These are phyloP conservation scores for Smithornis capensis DNA, from an alignment of 2,113 vertebrate species.

Conservation along the genomic window DNA sequence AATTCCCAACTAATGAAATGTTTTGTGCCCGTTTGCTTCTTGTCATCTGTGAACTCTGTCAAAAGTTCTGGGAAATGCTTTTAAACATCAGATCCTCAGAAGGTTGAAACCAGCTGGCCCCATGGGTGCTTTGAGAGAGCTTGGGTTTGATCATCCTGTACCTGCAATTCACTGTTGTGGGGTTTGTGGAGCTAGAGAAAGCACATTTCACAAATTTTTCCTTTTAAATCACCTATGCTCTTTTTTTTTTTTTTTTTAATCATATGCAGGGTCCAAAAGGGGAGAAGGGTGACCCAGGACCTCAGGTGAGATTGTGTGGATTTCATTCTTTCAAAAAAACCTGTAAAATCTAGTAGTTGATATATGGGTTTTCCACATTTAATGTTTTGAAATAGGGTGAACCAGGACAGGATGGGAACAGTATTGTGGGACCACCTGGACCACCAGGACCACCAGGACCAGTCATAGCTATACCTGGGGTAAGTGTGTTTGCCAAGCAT, in stretches of 20 bases:
- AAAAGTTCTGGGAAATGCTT: neutral
- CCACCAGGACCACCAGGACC: conserved; percentile 86
- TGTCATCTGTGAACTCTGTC: neutral
- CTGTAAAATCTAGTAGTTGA: neutral
- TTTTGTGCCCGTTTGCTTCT: neutral
- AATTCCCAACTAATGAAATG: neutral
- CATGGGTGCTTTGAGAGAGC: neutral
- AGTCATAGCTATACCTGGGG: conserved; percentile 78
- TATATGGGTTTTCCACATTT: neutral
- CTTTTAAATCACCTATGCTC: neutral
- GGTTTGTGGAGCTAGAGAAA: neutral
- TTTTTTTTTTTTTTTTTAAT: neutral
- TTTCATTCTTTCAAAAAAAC: neutral
- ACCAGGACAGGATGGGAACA: conserved; percentile 77
- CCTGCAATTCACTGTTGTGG: neutral
- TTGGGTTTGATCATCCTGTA: neutral
- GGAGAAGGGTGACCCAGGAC: conserved; percentile 82
- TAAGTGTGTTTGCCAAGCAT: conserved; percentile 53
- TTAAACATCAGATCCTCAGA: neutral
- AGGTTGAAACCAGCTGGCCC: neutral
- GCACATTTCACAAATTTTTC: neutral
- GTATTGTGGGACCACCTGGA: conserved; percentile 83
- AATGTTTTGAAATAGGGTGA: conserved; percentile 79
- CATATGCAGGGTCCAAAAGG: conserved; percentile 82
- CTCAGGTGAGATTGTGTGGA: conserved; percentile 77